A percentile compares a stretch with the other conserved stretches of the same genome.
Evolutionary conservation across 2,888 invertebrate genomes (phyloP).

Genomic region (Microplitis deprimator): DNA sequence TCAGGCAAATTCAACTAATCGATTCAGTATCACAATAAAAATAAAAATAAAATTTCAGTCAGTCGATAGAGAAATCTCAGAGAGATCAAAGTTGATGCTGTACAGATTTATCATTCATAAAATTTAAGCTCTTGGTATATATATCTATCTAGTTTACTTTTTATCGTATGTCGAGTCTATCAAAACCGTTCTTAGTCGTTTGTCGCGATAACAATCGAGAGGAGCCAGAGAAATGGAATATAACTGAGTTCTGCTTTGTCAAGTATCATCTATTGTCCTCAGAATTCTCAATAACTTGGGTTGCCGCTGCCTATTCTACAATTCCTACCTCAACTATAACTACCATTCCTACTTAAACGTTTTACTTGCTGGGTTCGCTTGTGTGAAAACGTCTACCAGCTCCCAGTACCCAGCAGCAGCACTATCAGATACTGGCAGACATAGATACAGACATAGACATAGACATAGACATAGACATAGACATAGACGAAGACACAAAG

Average conservation of each 20-base stretch:
- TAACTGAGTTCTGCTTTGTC: slow-evolving; percentile 16
- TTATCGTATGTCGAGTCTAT: background rate
- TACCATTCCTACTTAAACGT: background rate
- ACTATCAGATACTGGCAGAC: background rate
- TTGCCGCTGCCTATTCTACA: background rate
- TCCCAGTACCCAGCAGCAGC: too few species aligned
- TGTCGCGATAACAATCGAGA: background rate
- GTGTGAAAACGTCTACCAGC: background rate
- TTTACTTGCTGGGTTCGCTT: background rate
- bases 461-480: background rate
- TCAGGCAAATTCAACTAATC: background rate
- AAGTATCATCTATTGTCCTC: slow-evolving; percentile 13
- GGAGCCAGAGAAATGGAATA: background rate
- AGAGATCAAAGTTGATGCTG: background rate
- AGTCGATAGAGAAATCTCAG: background rate
- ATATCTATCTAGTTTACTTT: background rate
- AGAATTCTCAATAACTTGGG: background rate
- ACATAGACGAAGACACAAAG: slow-evolving; percentile 29
- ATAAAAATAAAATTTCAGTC: background rate
- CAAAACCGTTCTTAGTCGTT: background rate
- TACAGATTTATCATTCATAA: background rate
- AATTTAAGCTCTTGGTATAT: background rate
- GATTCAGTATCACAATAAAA: background rate
- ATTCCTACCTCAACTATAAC: background rate
- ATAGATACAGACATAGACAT: background rate